Percentiles rank a stretch among this genome's conserved stretches.
phyloP scores from a whole-genome alignment of 2,888 invertebrate species.

The Drosophila vallismaia region DNA sequence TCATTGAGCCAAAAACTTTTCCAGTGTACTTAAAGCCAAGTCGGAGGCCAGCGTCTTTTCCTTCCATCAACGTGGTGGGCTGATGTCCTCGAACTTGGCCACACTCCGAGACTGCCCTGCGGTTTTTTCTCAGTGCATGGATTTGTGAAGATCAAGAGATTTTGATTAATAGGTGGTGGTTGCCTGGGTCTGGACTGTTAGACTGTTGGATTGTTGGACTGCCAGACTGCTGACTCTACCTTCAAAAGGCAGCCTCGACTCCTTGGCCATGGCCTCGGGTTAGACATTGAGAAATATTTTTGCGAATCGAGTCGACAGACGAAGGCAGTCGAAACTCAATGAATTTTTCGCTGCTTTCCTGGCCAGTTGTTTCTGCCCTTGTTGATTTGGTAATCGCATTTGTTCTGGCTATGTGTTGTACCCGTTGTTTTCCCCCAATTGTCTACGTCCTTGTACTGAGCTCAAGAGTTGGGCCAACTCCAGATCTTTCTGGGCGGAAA shows the following conservation, averaged over 20 bases:
- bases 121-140: constrained; percentile 65
- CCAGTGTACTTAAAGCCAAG: constrained; percentile 33
- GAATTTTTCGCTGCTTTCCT: constrained; percentile 43
- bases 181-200: constrained; percentile 43
- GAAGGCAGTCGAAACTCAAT: constrained; percentile 64
- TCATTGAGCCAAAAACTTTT: neutral
- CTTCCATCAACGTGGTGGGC: constrained; percentile 75
- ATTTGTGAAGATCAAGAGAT: constrained; percentile 75
- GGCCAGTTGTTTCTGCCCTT: constrained; percentile 6
- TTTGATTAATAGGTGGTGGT: constrained; percentile 74
- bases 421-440: constrained; percentile 9
- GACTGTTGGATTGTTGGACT: constrained; percentile 25
- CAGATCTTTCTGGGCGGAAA: constrained; percentile 9
- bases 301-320: constrained; percentile 76
- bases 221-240: constrained; percentile 13
- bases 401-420: constrained; percentile 27
- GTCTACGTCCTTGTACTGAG: constrained; percentile 13
- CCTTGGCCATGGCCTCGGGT: constrained; percentile 62
- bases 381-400: constrained; percentile 47
- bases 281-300: constrained; percentile 80
- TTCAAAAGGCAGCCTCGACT: constrained; percentile 24
- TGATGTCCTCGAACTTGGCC: constrained; percentile 56
- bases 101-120: constrained; percentile 56
- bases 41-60: constrained; percentile 45
- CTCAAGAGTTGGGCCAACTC: too few species aligned